Conservation (phyloP, 2,113 vertebrate species). For the Syrrhaptes paradoxus region DNA sequence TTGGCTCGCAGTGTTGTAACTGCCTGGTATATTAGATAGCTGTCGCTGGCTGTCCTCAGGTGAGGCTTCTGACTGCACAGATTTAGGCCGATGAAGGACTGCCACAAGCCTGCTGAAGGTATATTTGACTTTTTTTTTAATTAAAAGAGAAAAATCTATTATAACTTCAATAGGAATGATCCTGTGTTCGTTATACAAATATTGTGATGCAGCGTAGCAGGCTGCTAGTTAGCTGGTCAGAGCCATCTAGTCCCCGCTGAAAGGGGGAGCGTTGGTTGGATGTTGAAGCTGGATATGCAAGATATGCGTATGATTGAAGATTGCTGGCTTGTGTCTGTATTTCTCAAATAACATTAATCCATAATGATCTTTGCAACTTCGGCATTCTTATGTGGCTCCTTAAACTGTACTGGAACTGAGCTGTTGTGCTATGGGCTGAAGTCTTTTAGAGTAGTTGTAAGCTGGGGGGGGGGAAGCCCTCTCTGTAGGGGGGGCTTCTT, state of each 20-base stretch:
- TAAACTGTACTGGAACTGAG: neutral
- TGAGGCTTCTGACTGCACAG: neutral
- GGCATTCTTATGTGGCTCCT: neutral
- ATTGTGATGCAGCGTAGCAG: neutral
- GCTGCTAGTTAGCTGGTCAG: neutral
- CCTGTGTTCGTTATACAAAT: neutral
- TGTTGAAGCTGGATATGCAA: neutral
- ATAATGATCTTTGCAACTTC: neutral
- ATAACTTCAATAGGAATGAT: neutral
- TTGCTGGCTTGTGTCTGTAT: neutral
- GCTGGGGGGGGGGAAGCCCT: neutral
- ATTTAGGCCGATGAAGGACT: conserved; percentile 41
- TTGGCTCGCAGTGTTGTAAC: conserved; percentile 37
- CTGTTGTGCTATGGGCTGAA: neutral
- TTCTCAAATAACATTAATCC: neutral
- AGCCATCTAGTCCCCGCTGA: neutral
- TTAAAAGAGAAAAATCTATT: neutral
- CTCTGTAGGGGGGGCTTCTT: neutral
- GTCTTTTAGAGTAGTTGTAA: neutral
- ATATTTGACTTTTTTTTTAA: neutral
- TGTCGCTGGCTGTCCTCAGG: neutral
- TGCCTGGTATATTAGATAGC: conserved; percentile 27
- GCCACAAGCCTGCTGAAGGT: neutral
- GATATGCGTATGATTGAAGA: neutral
- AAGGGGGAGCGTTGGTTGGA: neutral